Evolutionary conservation across 2,888 invertebrate species (phyloP).

Genomic region (Leucophora obtusa): DNA sequence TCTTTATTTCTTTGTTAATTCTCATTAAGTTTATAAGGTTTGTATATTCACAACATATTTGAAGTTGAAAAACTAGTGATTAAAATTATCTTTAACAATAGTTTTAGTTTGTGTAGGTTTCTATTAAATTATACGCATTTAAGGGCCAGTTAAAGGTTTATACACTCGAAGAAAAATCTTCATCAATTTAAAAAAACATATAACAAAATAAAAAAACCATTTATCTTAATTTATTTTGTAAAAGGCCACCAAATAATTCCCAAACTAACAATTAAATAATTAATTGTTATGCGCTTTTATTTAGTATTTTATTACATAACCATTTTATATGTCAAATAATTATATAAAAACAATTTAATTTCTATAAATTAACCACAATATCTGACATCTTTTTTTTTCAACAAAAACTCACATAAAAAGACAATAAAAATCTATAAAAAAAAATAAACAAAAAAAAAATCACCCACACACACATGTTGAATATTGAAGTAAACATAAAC

Average conservation of each 20-base stretch:
- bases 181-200: not conserved
- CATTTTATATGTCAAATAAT: conserved; percentile 21
- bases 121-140: no score
- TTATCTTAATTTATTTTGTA: conserved; percentile 7
- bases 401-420: conserved; percentile 1
- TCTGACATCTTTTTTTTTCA: conserved; percentile 6
- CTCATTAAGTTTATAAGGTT: no score
- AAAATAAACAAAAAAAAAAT: conserved; percentile 17
- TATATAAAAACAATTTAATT: conserved; percentile 24
- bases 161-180: not conserved
- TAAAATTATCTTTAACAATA: no score
- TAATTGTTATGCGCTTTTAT: conserved; percentile 27
- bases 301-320: conserved; percentile 14
- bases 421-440: conserved; percentile 21
- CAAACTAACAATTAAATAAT: conserved; percentile 24
- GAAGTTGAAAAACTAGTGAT: no score
- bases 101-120: no score
- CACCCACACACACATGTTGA: conserved; percentile 39
- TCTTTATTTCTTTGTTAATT: no score
- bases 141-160: not conserved
- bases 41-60: no score
- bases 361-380: conserved; percentile 37
- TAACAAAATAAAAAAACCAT: not conserved
- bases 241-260: not conserved
- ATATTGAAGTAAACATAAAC: conserved; percentile 21